Evolutionary conservation across 2,113 vertebrate genomes (phyloP).

Genomic region (Cygnus atratus): DNA sequence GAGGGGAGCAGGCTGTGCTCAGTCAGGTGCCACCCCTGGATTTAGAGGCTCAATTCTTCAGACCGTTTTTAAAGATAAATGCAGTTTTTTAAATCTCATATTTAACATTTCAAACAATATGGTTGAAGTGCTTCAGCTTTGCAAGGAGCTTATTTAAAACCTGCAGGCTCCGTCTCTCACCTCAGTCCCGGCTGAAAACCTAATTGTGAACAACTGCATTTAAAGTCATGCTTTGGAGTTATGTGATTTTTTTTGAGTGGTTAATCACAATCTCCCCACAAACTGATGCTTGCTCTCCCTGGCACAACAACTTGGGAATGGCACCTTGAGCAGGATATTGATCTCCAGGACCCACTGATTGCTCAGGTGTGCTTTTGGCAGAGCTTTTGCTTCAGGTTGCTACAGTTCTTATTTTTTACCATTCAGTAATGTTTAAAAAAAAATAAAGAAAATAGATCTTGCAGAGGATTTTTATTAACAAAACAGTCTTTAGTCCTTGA

Average conservation of each 20-base stretch:
- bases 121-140: background rate
- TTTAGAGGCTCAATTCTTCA: background rate
- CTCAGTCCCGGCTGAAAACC: background rate
- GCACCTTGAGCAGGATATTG: background rate
- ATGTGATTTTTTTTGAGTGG: background rate
- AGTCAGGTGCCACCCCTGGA: fast-evolving
- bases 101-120: background rate
- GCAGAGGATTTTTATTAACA: background rate
- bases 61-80: fast-evolving
- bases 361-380: fast-evolving
- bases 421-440: background rate
- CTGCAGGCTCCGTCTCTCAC: background rate
- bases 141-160: background rate
- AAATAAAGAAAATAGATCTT: background rate
- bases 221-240: background rate
- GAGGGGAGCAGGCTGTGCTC: background rate
- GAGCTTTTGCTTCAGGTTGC: background rate
- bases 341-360: background rate
- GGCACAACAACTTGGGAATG: fast-evolving
- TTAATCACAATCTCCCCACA: background rate
- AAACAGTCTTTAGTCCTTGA: background rate
- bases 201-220: background rate
- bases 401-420: background rate
- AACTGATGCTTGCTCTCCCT: background rate
- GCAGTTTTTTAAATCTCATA: background rate